Evolutionary conservation across 2,888 invertebrate genomes (phyloP).

Genomic region (Luffia ferchaultella): DNA sequence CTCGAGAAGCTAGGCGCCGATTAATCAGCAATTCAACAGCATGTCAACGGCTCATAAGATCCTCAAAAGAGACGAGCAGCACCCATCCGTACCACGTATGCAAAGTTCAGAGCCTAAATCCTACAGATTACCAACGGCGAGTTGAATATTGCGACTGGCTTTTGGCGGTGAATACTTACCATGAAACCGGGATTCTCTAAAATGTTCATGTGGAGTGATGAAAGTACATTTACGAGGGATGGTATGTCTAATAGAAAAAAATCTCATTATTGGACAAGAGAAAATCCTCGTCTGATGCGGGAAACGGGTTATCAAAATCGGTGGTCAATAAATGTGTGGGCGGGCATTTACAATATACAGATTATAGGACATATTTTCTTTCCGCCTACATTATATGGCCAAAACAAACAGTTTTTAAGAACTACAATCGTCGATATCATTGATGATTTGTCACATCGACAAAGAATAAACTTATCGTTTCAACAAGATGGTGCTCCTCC

Average conservation of each 20-base stretch:
- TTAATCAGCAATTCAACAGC: too few relatives aligned
- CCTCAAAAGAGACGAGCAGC: neutral
- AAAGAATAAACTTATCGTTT: neutral
- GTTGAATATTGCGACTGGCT: neutral
- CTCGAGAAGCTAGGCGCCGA: neutral
- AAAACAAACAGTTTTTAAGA: neutral
- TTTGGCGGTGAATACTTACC: neutral
- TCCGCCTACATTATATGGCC: neutral
- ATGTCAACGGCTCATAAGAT: neutral
- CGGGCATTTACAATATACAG: neutral
- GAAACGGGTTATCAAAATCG: neutral
- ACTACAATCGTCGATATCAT: neutral
- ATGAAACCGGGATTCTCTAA: neutral
- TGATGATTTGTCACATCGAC: neutral
- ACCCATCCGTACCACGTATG: neutral
- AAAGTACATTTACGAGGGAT: neutral
- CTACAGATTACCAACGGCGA: neutral
- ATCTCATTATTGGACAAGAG: neutral
- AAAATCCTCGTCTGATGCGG: neutral
- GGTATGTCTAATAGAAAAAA: neutral
- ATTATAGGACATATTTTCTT: neutral
- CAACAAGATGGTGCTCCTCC: neutral
- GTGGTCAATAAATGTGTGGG: neutral
- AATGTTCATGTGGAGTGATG: neutral
- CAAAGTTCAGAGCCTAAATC: neutral